Evolutionary conservation across 2,113 vertebrate genomes (phyloP).

Genomic region (Xiphophorus couchianus): DNA sequence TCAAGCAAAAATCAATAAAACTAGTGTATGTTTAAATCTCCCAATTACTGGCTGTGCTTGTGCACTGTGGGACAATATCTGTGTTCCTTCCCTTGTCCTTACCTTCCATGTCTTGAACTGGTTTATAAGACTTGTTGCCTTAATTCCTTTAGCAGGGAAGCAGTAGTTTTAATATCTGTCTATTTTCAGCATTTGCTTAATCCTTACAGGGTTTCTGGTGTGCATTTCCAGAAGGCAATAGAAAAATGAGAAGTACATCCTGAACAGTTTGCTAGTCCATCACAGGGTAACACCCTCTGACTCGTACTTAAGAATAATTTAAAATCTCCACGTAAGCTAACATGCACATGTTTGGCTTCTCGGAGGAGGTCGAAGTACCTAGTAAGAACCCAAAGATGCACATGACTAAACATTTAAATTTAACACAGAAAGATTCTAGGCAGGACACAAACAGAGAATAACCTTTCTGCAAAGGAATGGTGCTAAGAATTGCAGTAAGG

Average conservation of each 20-base stretch:
- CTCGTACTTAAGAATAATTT: no score
- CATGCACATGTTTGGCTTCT: not conserved
- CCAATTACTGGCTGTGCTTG: slow-evolving; percentile 3
- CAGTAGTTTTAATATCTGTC: not conserved
- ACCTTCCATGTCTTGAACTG: not conserved
- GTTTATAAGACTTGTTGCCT: not conserved
- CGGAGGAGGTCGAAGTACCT: not conserved
- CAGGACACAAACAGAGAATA: no score
- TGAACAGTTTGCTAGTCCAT: not conserved
- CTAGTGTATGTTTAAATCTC: not conserved
- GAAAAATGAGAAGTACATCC: not conserved
- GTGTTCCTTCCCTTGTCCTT: not conserved
- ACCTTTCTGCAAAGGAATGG: no score
- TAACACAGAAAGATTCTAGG: no score
- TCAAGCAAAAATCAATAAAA: not conserved
- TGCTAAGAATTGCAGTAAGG: no score
- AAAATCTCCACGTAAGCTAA: not conserved
- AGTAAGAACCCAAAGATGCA: no score
- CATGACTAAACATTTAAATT: no score
- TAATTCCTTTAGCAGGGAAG: not conserved
- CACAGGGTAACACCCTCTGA: not conserved
- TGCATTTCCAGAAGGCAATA: not conserved
- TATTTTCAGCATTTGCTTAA: not conserved
- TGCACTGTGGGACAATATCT: not conserved
- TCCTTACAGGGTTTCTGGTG: not conserved